Evolutionary conservation across 2,797 vertebrate genomes (phyloP).

Genomic region (Enteromius thamalakanensis): DNA sequence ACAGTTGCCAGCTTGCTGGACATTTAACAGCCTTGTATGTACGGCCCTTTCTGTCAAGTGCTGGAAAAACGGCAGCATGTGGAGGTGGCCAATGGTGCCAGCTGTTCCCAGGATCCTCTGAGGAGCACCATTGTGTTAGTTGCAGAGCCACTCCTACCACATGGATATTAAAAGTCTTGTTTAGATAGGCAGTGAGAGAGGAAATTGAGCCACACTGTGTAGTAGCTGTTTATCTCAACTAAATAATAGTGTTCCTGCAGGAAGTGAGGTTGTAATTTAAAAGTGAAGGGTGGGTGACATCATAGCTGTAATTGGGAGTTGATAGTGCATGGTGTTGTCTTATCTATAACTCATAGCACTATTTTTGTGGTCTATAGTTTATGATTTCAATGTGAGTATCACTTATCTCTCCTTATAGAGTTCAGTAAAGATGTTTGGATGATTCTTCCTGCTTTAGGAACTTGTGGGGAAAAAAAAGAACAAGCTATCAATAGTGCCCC

Average conservation of each 20-base stretch:
- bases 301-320: slow-evolving; percentile 30
- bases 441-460: neutral
- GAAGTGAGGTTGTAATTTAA: slow-evolving; percentile 45
- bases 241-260: slow-evolving; percentile 51
- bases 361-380: neutral
- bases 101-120: slow-evolving; percentile 34
- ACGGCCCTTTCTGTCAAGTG: slow-evolving; percentile 2
- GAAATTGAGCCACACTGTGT: slow-evolving; percentile 41
- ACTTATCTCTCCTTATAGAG: neutral
- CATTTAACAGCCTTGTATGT: slow-evolving; percentile 38
- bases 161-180: slow-evolving; percentile 22
- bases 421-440: neutral
- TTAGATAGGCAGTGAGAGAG: slow-evolving; percentile 27
- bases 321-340: neutral
- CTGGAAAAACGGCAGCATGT: slow-evolving; percentile 36
- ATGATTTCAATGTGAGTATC: slow-evolving; percentile 11
- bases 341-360: neutral
- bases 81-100: slow-evolving; percentile 24
- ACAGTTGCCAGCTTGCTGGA: slow-evolving; percentile 34
- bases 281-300: slow-evolving; percentile 20
- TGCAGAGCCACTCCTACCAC: neutral
- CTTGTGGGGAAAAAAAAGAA: neutral
- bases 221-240: slow-evolving; percentile 57
- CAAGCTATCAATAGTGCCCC: neutral
- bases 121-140: neutral